These are phyloP conservation scores for Cryptoprocta ferox DNA, from an alignment of 2,797 vertebrate genomes.

Conservation along the genomic window DNA sequence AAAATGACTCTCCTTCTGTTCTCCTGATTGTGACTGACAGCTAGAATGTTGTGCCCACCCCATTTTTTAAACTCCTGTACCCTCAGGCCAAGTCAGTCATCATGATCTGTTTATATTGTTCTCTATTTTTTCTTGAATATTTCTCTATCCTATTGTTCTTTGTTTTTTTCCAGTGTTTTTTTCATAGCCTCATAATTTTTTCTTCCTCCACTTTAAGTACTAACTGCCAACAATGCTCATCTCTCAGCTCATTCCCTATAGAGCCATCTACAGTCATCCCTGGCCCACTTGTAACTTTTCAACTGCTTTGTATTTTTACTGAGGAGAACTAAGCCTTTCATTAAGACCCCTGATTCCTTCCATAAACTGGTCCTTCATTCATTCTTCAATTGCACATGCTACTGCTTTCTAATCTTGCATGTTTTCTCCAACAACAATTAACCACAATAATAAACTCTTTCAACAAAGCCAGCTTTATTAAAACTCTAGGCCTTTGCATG, in stretches of 20 bases:
- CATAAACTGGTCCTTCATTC: not conserved
- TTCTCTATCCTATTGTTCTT: not conserved
- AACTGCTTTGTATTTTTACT: not conserved
- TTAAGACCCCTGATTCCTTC: not conserved
- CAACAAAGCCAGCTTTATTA: not conserved
- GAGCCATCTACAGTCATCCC: not conserved
- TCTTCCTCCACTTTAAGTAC: not conserved
- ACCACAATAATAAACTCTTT: not conserved
- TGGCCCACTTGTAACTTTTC: not conserved
- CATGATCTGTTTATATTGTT: fast-evolving
- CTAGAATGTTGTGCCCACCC: too few species aligned
- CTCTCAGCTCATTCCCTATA: not conserved
- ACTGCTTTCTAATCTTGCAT: not conserved
- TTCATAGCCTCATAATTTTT: not conserved
- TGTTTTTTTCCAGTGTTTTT: not conserved
- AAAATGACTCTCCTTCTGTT: not conserved
- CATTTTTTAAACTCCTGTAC: not conserved
- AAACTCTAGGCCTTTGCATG: not conserved
- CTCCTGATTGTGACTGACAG: fast-evolving
- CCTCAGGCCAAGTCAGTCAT: not conserved
- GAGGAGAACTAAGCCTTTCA: not conserved
- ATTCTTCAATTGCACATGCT: not conserved
- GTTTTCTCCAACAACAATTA: not conserved
- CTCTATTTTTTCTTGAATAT: not conserved
- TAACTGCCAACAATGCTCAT: not conserved